Conservation (phyloP, 1,140 invertebrate species). For the Pteromalus puparum region DNA sequence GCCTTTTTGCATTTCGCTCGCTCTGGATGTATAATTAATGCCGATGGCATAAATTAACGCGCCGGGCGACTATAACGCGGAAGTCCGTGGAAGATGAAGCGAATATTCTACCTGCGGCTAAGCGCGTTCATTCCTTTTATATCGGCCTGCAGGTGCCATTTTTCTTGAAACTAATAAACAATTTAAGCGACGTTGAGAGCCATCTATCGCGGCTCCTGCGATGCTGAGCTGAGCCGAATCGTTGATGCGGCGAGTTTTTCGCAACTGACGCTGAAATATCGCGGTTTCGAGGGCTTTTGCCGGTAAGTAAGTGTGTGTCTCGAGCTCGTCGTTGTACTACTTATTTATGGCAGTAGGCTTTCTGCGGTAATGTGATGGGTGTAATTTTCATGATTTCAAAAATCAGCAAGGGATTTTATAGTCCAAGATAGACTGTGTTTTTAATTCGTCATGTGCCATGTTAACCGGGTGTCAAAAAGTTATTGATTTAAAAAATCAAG, state of each 20-base stretch:
- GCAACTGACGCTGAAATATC: neutral
- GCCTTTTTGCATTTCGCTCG: conserved; percentile 1
- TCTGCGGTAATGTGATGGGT: too few relatives aligned
- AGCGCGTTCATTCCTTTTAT: neutral
- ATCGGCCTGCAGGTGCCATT: neutral
- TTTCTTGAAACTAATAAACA: neutral
- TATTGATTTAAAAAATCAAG: too few relatives aligned
- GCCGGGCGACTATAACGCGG: neutral
- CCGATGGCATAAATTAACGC: conserved; percentile 17
- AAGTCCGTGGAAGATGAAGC: neutral
- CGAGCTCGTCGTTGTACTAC: too few relatives aligned
- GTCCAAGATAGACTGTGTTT: too few relatives aligned
- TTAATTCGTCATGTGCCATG: too few relatives aligned
- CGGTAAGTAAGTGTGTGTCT: too few relatives aligned
- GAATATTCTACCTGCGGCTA: neutral
- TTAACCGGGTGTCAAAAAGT: too few relatives aligned
- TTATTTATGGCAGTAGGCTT: too few relatives aligned
- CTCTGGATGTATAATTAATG: conserved; percentile 21
- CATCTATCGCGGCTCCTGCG: neutral
- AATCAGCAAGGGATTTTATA: too few relatives aligned
- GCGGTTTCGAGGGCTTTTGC: neutral
- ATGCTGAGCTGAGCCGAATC: neutral
- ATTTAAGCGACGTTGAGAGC: neutral
- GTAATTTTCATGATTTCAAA: too few relatives aligned
- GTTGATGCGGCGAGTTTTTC: neutral